Conservation (phyloP, 2,797 vertebrate species). For the Thripadectes ignobilis region DNA sequence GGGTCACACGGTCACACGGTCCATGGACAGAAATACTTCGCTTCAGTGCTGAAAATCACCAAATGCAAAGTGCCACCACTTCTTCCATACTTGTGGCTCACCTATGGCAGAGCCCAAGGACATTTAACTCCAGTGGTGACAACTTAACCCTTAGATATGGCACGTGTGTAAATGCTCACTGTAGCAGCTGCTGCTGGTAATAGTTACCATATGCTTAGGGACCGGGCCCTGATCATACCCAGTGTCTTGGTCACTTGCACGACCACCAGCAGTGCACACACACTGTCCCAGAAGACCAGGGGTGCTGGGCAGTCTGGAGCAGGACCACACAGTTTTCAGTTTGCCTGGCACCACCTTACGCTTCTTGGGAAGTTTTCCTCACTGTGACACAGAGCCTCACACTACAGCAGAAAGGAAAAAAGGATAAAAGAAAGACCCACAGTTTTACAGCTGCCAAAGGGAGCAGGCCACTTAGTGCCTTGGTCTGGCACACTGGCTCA, state of each 20-base stretch:
- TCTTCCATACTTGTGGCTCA: rapidly evolving
- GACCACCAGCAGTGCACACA: neutral
- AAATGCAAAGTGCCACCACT: rapidly evolving
- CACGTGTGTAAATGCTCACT: neutral
- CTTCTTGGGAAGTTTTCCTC: neutral
- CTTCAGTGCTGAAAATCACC: neutral
- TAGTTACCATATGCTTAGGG: neutral
- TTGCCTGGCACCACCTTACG: neutral
- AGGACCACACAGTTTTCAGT: neutral
- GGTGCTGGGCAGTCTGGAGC: neutral
- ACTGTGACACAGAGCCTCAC: neutral
- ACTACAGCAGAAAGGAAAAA: neutral
- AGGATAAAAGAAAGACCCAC: neutral
- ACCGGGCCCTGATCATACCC: neutral
- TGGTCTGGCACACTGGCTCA: rapidly evolving
- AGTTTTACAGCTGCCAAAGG: neutral
- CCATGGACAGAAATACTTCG: neutral
- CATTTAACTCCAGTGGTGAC: neutral
- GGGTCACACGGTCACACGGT: rapidly evolving
- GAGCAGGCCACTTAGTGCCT: neutral
- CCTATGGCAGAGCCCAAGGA: neutral
- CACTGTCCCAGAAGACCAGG: neutral
- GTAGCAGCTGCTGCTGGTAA: neutral
- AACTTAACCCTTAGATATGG: neutral
- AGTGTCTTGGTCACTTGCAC: neutral